Percentiles rank a stretch among this genome's conserved stretches.
Conservation (phyloP, 2,888 invertebrate species). For the Heliothis peltigera region DNA sequence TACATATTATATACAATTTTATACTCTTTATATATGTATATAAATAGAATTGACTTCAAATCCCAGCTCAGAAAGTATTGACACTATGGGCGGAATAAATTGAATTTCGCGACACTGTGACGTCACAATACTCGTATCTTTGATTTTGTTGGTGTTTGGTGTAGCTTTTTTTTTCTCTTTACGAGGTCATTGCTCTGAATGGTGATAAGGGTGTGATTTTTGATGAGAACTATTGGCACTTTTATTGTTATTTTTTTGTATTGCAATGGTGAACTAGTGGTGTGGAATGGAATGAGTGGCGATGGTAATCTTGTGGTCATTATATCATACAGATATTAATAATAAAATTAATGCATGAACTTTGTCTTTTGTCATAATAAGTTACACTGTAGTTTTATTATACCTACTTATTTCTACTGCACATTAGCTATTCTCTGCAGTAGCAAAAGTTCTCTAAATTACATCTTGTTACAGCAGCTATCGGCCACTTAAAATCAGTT, state of each 20-base stretch:
- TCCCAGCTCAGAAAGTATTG: slow-evolving; percentile 71
- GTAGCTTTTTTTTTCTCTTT: slow-evolving; percentile 46
- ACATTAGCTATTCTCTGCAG: too few relatives aligned
- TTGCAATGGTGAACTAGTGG: slow-evolving; percentile 1
- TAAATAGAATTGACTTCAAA: slow-evolving; percentile 77
- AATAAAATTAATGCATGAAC: too few relatives aligned
- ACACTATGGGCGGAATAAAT: slow-evolving; percentile 72
- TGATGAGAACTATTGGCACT: slow-evolving; percentile 45
- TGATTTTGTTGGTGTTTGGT: slow-evolving; percentile 31
- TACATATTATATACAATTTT: slow-evolving; percentile 56
- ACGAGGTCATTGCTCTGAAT: slow-evolving; percentile 38
- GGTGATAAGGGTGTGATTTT: slow-evolving; percentile 34
- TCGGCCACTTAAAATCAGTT: too few relatives aligned
- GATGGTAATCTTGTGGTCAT: too few relatives aligned
- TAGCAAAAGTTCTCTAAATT: too few relatives aligned
- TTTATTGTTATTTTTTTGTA: slow-evolving; percentile 23
- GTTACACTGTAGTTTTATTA: too few relatives aligned
- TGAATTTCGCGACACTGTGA: slow-evolving; percentile 69
- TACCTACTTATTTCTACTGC: too few relatives aligned
- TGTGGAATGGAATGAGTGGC: slow-evolving; percentile 1
- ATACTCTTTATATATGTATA: slow-evolving; percentile 28
- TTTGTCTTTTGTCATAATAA: too few relatives aligned
- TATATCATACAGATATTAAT: too few relatives aligned
- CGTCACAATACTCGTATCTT: slow-evolving; percentile 36
- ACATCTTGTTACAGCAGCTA: too few relatives aligned